Evolutionary conservation across 2,113 vertebrate species (phyloP), one percentile per base, ranked within the genome.

Genomic region (Aramus guarauna): DNA sequence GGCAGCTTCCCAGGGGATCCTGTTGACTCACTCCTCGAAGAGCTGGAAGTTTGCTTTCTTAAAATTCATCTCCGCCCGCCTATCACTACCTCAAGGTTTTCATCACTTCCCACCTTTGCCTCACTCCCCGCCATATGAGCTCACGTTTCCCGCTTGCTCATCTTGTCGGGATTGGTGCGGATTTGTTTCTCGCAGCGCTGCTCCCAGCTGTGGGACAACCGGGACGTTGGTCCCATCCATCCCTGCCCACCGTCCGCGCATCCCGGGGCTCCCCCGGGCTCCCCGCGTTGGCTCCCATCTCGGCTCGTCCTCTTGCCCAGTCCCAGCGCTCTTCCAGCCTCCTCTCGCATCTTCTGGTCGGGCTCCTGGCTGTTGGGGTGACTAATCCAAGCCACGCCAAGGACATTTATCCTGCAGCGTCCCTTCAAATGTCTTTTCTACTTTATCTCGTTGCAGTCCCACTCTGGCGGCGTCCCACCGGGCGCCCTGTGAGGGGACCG

Each of bases 401-500:
- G 89, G 17, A 9, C 3, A 3, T 74, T 71, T 59, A 14, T 62
- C 86, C 66, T 72, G 30, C 88, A 93, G 67, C 67, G 52, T 88
- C 67, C 39, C 22, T 36, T 53, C 36, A 60, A 66, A 62, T 47
- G 75, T 45, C 69, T 50, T 50, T 58, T 58, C 79, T 71, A 0
- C 58, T 94, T 68, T 10, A 11, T 79, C 66, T 62, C 2, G 0
- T 88, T 87, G 59, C 43, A 11, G 29, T 71, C 48, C 29, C 37
- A 0, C 48, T 68, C 48, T 7, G 15, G 2, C 20, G 11, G 27
- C 2, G 2, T 37, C 62, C 53, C 47, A 27, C 1, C 0, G 4
- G 47, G 9, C 1, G 3, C 47, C 43, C 4, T 26, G 4, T 3
- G n/a, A 32, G 29, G 55, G 66, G 41, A 45, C 3, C 3, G 0